Evolutionary conservation across 2,888 invertebrate species (phyloP), one percentile per base, ranked within the genome.

Genomic region (Acleris literana): DNA sequence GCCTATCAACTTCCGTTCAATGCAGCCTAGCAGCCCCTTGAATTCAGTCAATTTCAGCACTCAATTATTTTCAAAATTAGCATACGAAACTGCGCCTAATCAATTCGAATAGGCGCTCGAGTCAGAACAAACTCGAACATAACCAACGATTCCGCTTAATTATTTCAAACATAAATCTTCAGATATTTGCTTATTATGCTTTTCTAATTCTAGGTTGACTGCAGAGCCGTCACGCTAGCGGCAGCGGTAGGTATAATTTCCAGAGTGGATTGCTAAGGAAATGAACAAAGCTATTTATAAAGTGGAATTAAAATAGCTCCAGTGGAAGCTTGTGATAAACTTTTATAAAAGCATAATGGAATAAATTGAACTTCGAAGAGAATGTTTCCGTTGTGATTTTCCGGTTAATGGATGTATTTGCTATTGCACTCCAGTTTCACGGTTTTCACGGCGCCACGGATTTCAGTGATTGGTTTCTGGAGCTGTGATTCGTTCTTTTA

Each of bases 181-280:
- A 80, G 78, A 86, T 86, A 85, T 88, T 88, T 85, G 80, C 80
- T 82, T 86, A 82, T 87, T 88, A 88, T 83, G 75, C 79, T 76
- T 80, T 77, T 79, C 80, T 88, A 90, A 88, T 88, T 76, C 77
- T 81, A 86, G 85, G 86, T 81, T 85, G 78, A 79, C 76, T 78
- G 71, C 75, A 68, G 68, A 71, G 72, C 69, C 80, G 86, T 86
- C 90, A 90, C 90, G 90, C 87, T 72, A 86, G 71, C 65, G 72
- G 77, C 68, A 73, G 75, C 72, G 73, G 71, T 72, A 74, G 71
- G 72, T 79, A 76, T 85, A 82, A 82, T 82, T 82, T 80, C 71
- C 69, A 77, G 73, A 74, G 76, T 73, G 73, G 72, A 80, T 74
- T 76, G 69, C 72, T 58, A 71, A 70, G 76, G 76, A 81, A 81